Conservation (phyloP, 2,888 invertebrate genomes). For the Invenusta paracnida region DNA sequence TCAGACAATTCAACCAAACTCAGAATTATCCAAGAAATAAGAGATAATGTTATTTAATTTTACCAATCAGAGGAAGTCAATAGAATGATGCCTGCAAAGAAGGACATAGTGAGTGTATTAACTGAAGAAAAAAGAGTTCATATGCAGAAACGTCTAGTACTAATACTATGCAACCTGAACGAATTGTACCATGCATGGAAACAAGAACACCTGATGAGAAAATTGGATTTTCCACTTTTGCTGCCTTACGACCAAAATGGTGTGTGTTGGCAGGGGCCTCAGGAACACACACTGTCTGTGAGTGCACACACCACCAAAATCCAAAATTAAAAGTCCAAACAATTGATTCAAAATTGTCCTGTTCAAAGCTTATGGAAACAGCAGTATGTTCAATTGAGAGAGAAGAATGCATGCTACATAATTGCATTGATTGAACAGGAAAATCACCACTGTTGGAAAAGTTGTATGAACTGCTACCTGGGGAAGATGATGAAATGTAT, state of each 20-base stretch:
- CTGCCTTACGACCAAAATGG: not conserved
- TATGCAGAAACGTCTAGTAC: not conserved
- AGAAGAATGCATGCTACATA: no score
- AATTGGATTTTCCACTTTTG: slow-evolving; percentile 9
- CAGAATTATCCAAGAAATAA: not conserved
- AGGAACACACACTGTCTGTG: not conserved
- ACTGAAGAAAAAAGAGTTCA: not conserved
- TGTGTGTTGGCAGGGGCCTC: not conserved
- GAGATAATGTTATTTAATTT: no score
- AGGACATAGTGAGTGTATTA: not conserved
- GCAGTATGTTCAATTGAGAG: no score
- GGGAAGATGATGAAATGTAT: no score
- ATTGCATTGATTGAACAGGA: no score
- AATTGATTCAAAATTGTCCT: not conserved
- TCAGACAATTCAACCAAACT: not conserved
- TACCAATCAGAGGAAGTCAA: not conserved
- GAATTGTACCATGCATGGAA: not conserved
- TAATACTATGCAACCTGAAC: not conserved
- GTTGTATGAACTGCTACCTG: no score
- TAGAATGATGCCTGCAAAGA: not conserved
- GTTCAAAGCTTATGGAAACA: no score
- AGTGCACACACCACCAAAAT: not conserved
- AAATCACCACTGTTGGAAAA: no score
- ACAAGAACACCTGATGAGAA: not conserved
- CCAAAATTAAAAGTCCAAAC: not conserved